Conservation (phyloP, 1,140 invertebrate species). For the Limonius californicus region DNA sequence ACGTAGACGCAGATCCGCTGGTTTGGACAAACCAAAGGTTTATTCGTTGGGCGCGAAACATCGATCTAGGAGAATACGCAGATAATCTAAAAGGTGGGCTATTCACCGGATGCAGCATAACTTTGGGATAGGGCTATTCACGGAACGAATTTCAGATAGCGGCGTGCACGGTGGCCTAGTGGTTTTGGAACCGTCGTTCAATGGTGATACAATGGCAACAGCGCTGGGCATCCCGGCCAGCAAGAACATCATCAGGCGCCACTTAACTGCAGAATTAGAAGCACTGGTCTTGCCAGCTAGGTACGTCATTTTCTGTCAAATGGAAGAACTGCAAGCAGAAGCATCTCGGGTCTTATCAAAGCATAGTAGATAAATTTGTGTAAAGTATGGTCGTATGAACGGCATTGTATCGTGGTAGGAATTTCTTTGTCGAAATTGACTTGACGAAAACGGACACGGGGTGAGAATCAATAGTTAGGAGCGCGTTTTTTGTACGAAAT, state of each 20-base stretch:
- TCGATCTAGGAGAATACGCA: constrained; percentile 90
- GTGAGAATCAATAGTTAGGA: too few relatives aligned
- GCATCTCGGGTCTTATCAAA: constrained; percentile 48
- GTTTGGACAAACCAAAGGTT: constrained; percentile 95
- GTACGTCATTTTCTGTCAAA: constrained; percentile 77
- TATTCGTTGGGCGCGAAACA: constrained; percentile 86
- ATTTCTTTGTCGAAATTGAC: too few relatives aligned
- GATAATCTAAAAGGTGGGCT: constrained; percentile 95
- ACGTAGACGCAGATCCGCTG: constrained; percentile 81
- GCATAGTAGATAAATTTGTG: constrained; percentile 25
- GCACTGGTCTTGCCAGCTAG: constrained; percentile 85
- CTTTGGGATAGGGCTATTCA: too few relatives aligned
- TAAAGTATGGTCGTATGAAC: background rate
- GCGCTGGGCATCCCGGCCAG: constrained; percentile 88
- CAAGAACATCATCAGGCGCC: constrained; percentile 88
- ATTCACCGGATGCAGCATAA: too few relatives aligned
- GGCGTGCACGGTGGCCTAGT: constrained; percentile 91
- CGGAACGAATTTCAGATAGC: constrained; percentile 74
- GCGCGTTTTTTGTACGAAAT: too few relatives aligned
- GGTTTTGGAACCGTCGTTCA: constrained; percentile 88
- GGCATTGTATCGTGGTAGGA: too few relatives aligned
- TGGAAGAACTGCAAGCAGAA: constrained; percentile 71
- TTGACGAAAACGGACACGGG: too few relatives aligned
- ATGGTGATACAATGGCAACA: constrained; percentile 89
- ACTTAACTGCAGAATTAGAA: constrained; percentile 86